Base-by-base conservation (phyloP, 2,113 vertebrate species). In the Dasyornis broadbenti region DNA sequence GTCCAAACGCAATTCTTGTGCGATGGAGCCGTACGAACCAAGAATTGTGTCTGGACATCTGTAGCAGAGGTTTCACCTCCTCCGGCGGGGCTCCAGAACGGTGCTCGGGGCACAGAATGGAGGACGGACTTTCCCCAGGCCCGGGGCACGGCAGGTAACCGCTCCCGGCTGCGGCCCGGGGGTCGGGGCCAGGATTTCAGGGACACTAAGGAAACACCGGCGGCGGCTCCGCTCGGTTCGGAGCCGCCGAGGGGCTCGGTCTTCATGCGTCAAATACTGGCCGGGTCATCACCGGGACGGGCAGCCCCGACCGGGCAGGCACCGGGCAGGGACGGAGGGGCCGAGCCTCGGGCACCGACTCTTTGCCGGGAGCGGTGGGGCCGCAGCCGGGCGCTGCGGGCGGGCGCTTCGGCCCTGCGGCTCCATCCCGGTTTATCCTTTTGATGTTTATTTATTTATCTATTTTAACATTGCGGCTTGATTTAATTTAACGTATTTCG, bases 1-100 rank as follows among this genome's bases (percentile, higher is more conserved):
- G 99, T 99, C 99, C 99, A 99, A 99, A 99, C 99, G 99, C 99
- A 99, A 99, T 99, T 99, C 99, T 99, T 99, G 99, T 99, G 98
- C 98, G 98, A 98, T 98, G 98, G 97, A 94, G 96, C 89, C 94
- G 85, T 96, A 95, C 97, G 98, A 98, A 98, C 98, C 99, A 99
- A 99, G 99, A 99, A 99, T 99, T 99, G 99, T 99, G 99, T 98
- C 98, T 99, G 99, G 99, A 99, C 99, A 99, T 99, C 99, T 99
- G 99, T 99, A 99, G 99, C 98, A 99, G 98, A 98, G 98, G 97
- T 98, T 98, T 98, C 98, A 60, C 91, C 88, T 86, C 89, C 93
- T 31, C 72, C 96, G 77, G 66, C 59, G 6, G 59, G 91, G 95
- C 91, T 93, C 90, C 88, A 42, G 82, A 45, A 84, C 50, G 85